Evolutionary conservation across 2,797 vertebrate species (phyloP).

Genomic region (Dermochelys coriacea): DNA sequence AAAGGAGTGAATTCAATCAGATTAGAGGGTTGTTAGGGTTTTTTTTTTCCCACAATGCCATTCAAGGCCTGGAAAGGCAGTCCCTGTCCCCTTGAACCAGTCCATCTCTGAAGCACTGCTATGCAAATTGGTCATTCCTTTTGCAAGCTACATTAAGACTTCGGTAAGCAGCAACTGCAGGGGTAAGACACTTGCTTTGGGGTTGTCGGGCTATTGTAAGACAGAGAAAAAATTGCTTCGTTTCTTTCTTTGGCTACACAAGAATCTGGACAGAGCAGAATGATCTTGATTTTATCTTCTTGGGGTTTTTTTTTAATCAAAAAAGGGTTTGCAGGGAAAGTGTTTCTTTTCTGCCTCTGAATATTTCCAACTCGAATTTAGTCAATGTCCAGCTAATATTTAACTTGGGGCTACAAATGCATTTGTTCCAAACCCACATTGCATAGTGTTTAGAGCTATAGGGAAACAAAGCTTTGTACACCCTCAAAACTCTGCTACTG

Average conservation of each 20-base stretch:
- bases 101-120: background rate
- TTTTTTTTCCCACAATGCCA: background rate
- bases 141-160: background rate
- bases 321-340: fast-evolving
- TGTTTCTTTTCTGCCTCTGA: background rate
- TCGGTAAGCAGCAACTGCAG: background rate
- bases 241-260: background rate
- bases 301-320: background rate
- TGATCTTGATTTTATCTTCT: background rate
- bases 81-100: background rate
- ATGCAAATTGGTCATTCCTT: background rate
- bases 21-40: background rate
- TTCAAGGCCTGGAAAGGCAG: background rate
- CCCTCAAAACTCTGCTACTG: fast-evolving
- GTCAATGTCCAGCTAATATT: background rate
- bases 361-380: background rate
- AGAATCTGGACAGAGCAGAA: background rate
- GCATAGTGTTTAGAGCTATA: background rate
- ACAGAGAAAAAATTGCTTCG: background rate
- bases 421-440: background rate
- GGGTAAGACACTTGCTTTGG: background rate
- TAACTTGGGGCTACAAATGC: background rate
- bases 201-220: background rate
- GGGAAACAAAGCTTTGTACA: background rate
- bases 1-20: background rate